Evolutionary conservation across 2,797 vertebrate species (phyloP).

Genomic region (Diplodus puntazzo): DNA sequence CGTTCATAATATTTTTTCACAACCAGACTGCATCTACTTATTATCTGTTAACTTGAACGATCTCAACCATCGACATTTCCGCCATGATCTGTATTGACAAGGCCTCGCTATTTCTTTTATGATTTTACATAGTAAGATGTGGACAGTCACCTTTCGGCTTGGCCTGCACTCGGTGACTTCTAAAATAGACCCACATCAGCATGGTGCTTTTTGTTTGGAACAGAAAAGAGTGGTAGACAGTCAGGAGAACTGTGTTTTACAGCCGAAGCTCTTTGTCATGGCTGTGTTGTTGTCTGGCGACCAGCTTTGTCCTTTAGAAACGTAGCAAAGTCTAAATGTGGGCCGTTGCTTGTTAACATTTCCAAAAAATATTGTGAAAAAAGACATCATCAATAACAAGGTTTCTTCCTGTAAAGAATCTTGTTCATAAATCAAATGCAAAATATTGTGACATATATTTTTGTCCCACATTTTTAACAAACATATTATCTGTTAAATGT

Average conservation of each 20-base stretch:
- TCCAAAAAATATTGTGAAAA: background rate
- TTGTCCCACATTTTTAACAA: background rate
- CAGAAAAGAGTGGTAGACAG: slow-evolving; percentile 49
- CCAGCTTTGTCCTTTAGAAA: slow-evolving; percentile 45
- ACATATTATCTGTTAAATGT: background rate
- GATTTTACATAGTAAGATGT: slow-evolving; percentile 46
- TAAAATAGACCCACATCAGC: slow-evolving; percentile 58
- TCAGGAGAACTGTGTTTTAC: slow-evolving; percentile 40
- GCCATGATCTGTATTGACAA: background rate
- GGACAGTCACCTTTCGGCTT: slow-evolving; percentile 44
- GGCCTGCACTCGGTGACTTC: slow-evolving; percentile 52
- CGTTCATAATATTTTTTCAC: background rate
- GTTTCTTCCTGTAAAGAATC: background rate
- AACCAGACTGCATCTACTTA: background rate
- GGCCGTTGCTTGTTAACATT: background rate
- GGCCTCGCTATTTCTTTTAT: slow-evolving; percentile 5
- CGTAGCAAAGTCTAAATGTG: slow-evolving; percentile 1
- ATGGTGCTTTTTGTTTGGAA: slow-evolving; percentile 50
- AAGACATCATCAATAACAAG: background rate
- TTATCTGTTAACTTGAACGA: no score
- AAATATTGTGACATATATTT: background rate
- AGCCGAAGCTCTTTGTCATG: slow-evolving; percentile 44
- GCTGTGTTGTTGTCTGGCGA: slow-evolving; percentile 34
- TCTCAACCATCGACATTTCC: background rate
- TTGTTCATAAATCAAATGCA: background rate